phyloP scores from a whole-genome alignment of 2,888 invertebrate genomes.

The Microctonus brassicae region DNA sequence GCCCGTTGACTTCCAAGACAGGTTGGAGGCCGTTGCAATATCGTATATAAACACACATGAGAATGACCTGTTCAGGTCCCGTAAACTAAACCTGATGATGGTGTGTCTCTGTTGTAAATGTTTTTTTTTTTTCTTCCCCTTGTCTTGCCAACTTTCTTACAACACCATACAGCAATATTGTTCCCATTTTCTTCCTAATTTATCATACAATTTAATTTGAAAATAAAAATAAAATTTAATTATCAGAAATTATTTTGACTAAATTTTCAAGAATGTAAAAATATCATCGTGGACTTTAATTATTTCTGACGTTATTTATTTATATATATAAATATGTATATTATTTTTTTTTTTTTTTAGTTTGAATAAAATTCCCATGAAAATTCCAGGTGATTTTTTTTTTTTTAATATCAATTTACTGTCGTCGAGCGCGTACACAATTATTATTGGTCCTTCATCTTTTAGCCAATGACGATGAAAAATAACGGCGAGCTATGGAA shows the following conservation, averaged over 20 bases:
- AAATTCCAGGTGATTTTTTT: not conserved
- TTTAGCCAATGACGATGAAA: conserved; percentile 25
- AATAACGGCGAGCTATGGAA: conserved; percentile 35
- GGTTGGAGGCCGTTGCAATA: not conserved
- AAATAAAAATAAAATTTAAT: not conserved
- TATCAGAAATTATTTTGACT: not conserved
- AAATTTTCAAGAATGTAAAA: conserved; percentile 6
- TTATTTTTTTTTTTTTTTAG: not conserved
- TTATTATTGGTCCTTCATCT: conserved; percentile 14
- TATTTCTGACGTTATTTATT: not conserved
- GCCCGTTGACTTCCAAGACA: conserved; percentile 1
- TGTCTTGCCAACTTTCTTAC: not conserved
- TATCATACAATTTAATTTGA: too few relatives aligned
- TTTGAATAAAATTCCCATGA: conserved; percentile 1
- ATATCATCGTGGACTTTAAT: not conserved
- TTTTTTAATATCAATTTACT: not conserved
- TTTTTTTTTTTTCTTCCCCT: not conserved
- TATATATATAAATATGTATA: too few relatives aligned
- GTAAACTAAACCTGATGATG: conserved; percentile 9
- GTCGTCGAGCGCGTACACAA: not conserved
- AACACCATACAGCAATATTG: too few relatives aligned
- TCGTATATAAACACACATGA: not conserved
- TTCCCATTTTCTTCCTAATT: too few relatives aligned
- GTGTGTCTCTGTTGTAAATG: not conserved
- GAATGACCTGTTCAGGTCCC: conserved; percentile 1